Base-by-base conservation (phyloP, 2,888 invertebrate species). In the Phortica okadai region DNA sequence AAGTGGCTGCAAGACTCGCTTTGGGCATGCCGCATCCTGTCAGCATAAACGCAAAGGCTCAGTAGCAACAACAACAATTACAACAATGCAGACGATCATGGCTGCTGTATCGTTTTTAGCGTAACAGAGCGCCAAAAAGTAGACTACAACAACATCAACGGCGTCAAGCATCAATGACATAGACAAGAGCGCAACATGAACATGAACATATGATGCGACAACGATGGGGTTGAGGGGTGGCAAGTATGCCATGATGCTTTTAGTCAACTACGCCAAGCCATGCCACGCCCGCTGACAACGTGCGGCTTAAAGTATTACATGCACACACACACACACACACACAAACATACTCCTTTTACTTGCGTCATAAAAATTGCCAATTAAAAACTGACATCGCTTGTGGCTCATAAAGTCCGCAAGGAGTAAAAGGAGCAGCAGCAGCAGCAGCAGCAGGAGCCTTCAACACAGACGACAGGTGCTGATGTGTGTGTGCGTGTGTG, bases 311-410 rank as follows among this genome's bases (percentile, higher is more conserved):
- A 86, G 88, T 87, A 81, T 87, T 86, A 78, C 59, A 50, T 8
- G 50, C 84, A 85, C 79, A 83, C 73, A n/a, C 76, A 50, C 66
- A 66, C 50, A 59, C 50, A 41, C 62, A 58, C 74, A n/a, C 66
- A 56, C 21, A 58, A 45, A 42, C 42, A 33, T 42, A 67, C 76
- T 87, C 79, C 86, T 82, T 81, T 83, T 83, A 78, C 81, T 67
- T 77, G 76, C 79, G 77, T 78, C 74, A 79, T 11, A 79, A 82
- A 85, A 85, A 85, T 85, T 87, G 84, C 88, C 84, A 85, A 85
- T 85, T 85, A 85, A 87, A 85, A 85, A 83, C 86, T 87, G 88
- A 85, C 86, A 82, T 85, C 86, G 73, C 73, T 58, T 16, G 41
- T 41, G 67, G 67, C 67, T 67, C 67, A 67, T 67, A 67, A 67